Percentiles rank a stretch among this genome's conserved stretches.
These are phyloP conservation scores for Glaucomys volans DNA, from an alignment of 2,113 vertebrate species.

Conservation along the genomic window DNA sequence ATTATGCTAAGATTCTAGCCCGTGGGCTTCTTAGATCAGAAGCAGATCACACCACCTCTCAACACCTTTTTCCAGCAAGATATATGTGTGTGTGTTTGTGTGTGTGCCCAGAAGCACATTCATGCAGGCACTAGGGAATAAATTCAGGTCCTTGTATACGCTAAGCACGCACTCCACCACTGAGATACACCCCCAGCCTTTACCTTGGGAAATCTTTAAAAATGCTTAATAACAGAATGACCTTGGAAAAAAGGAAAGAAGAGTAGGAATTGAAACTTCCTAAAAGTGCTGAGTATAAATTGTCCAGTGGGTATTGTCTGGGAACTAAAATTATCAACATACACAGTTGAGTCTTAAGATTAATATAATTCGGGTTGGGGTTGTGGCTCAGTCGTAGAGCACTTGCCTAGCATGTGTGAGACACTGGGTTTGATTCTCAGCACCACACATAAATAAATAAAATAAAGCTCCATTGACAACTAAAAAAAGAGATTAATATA, in stretches of 20 bases:
- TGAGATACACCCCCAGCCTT: not conserved
- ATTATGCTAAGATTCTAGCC: slow-evolving; percentile 53
- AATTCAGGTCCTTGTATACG: not conserved
- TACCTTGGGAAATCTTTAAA: slow-evolving; percentile 37
- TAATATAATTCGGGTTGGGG: too few relatives aligned
- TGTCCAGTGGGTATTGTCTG: not conserved
- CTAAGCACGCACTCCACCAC: not conserved
- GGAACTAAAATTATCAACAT: slow-evolving; percentile 29
- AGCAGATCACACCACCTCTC: not conserved
- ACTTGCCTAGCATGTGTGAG: too few relatives aligned
- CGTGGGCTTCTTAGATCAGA: slow-evolving; percentile 23
- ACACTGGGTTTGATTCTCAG: too few relatives aligned
- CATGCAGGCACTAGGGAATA: not conserved
- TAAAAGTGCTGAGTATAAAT: not conserved
- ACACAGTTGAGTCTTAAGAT: slow-evolving; percentile 23
- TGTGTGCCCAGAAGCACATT: too few relatives aligned
- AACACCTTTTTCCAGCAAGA: not conserved
- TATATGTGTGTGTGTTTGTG: too few relatives aligned
- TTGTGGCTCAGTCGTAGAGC: too few relatives aligned
- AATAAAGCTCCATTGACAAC: too few relatives aligned
- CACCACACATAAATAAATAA: too few relatives aligned
- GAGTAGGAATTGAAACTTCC: not conserved
- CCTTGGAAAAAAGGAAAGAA: not conserved
- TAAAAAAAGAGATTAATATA: not conserved
- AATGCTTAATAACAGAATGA: not conserved